Conservation (phyloP, 2,888 invertebrate species). For the Drosophila phalerata region DNA sequence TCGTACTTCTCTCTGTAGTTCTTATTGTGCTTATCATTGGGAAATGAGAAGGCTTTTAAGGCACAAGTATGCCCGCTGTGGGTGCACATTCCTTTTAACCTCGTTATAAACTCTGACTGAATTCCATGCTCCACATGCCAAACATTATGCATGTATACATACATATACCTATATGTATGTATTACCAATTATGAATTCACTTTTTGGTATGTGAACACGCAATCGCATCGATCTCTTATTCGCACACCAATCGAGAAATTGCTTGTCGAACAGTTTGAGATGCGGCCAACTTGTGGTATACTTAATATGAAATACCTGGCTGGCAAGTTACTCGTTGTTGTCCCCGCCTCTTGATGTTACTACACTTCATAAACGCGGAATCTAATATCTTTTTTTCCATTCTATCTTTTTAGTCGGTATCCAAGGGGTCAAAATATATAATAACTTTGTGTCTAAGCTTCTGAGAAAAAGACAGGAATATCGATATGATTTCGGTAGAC, state of each 20-base stretch:
- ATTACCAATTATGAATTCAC: conserved; percentile 27
- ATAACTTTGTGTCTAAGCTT: background rate
- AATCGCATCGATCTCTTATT: conserved; percentile 39
- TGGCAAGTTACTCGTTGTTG: background rate
- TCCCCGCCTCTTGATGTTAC: background rate
- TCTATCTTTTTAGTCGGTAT: background rate
- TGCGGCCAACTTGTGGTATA: conserved; percentile 43
- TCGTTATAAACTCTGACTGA: conserved; percentile 10
- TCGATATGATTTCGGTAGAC: too few species aligned
- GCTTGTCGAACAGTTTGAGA: conserved; percentile 29
- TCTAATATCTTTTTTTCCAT: background rate
- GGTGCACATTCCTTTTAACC: conserved; percentile 6
- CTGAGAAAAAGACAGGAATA: background rate
- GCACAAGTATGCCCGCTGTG: background rate
- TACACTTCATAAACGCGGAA: background rate
- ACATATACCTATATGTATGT: background rate
- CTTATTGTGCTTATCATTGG: background rate
- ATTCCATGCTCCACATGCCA: conserved; percentile 15
- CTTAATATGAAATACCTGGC: conserved; percentile 25
- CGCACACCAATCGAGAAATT: conserved; percentile 5
- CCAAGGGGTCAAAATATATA: background rate
- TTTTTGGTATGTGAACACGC: conserved; percentile 34
- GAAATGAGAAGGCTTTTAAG: conserved; percentile 1
- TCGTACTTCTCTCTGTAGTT: background rate
- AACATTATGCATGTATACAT: background rate